These are phyloP conservation scores for Ptychoptera contaminata DNA, from an alignment of 2,888 invertebrate species.

Conservation along the genomic window DNA sequence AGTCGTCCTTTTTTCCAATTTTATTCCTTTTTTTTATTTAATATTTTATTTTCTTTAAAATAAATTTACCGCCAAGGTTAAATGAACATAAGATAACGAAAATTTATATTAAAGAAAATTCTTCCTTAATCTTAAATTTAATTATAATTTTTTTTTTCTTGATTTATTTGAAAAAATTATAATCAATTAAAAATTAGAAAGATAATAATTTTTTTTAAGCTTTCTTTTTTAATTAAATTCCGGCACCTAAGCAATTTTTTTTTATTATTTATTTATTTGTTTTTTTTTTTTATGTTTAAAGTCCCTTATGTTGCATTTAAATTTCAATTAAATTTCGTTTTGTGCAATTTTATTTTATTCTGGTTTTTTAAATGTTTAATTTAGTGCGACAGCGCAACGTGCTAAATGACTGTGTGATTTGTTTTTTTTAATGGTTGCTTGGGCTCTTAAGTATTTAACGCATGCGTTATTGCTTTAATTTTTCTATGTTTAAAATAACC, in stretches of 20 bases:
- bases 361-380: too few relatives aligned
- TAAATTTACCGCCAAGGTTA: constrained; percentile 4
- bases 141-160: not conserved
- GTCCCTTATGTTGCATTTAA: not conserved
- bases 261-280: not conserved
- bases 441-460: too few relatives aligned
- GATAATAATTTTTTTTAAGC: too few relatives aligned
- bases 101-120: not conserved
- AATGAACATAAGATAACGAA: not conserved
- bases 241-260: constrained; percentile 7
- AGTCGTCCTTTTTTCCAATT: constrained; percentile 13
- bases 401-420: too few relatives aligned
- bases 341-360: not conserved
- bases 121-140: constrained; percentile 1
- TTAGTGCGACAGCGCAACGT: too few relatives aligned
- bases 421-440: too few relatives aligned
- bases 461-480: too few relatives aligned
- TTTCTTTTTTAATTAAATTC: constrained; percentile 8
- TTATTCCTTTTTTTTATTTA: constrained; percentile 4
- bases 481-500: too few relatives aligned
- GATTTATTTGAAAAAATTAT: too few relatives aligned
- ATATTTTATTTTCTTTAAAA: constrained; percentile 2
- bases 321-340: too few relatives aligned
- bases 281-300: not conserved
- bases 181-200: too few relatives aligned